Conservation (phyloP, 2,888 invertebrate species). For the Melanophora roralis region DNA sequence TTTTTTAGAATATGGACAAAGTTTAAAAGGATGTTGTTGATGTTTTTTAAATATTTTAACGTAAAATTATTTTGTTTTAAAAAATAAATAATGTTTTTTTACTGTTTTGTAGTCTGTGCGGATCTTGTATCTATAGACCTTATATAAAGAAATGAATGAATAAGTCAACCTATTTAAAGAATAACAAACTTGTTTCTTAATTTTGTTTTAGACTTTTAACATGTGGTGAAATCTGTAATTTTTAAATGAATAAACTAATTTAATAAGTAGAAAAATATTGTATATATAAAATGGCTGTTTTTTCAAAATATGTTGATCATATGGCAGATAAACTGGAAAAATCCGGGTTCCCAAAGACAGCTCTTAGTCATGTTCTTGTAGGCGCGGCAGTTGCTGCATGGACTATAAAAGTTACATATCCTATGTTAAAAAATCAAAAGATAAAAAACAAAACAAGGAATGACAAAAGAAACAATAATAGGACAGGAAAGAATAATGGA, state of each 20-base stretch:
- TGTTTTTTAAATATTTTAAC: too few relatives aligned
- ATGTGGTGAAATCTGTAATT: not conserved
- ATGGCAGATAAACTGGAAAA: constrained; percentile 79
- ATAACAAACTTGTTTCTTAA: not conserved
- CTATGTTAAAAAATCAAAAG: constrained; percentile 75
- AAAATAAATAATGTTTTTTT: too few relatives aligned
- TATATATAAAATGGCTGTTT: constrained; percentile 68
- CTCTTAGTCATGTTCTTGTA: constrained; percentile 81
- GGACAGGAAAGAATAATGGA: constrained; percentile 42
- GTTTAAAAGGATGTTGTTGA: too few relatives aligned
- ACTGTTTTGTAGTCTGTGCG: too few relatives aligned
- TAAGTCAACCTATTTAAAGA: too few relatives aligned
- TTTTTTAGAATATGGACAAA: too few relatives aligned
- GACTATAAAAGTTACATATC: constrained; percentile 81
- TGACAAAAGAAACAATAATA: constrained; percentile 36
- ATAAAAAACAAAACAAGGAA: constrained; percentile 26
- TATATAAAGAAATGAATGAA: too few relatives aligned
- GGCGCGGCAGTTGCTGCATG: constrained; percentile 80
- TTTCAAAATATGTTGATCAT: constrained; percentile 82
- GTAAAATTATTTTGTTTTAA: too few relatives aligned
- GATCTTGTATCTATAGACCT: too few relatives aligned
- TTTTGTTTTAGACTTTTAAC: not conserved
- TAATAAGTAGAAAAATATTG: not conserved
- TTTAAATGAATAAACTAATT: not conserved
- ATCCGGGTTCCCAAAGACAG: constrained; percentile 79